Percentiles rank a stretch among this genome's conserved stretches.
phyloP scores from a whole-genome alignment of 2,113 vertebrate species.

The Nothobranchius furzeri region DNA sequence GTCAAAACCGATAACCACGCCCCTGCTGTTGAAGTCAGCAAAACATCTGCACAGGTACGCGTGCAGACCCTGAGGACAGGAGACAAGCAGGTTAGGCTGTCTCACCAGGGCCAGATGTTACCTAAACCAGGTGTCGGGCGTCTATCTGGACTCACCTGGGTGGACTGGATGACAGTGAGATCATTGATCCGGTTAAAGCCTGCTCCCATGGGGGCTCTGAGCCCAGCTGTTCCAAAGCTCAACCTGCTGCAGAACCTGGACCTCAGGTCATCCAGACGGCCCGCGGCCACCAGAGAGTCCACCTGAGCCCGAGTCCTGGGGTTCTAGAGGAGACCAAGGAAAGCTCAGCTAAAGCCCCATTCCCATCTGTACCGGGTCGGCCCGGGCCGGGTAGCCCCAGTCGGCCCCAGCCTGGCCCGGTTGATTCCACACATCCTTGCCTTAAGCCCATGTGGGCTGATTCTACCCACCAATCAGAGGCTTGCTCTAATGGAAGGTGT shows the following conservation, averaged over 20 bases:
- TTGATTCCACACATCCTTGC: no score
- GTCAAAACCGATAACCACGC: slow-evolving; percentile 93
- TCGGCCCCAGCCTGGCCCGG: no score
- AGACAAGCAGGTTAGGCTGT: background rate
- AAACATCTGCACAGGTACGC: slow-evolving; percentile 86
- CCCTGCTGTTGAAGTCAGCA: slow-evolving; percentile 85
- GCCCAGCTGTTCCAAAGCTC: slow-evolving; percentile 91
- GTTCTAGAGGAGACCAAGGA: slow-evolving; percentile 77
- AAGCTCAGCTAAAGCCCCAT: no score
- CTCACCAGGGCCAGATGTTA: background rate
- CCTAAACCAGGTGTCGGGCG: background rate
- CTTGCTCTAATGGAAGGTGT: no score
- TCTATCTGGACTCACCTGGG: slow-evolving; percentile 53
- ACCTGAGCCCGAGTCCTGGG: slow-evolving; percentile 86
- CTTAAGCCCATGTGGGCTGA: no score
- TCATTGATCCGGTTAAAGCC: slow-evolving; percentile 95
- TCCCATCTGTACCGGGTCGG: no score
- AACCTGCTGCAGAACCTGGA: slow-evolving; percentile 85
- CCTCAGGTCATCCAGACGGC: slow-evolving; percentile 80
- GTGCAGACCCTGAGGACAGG: slow-evolving; percentile 85
- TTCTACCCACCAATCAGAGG: no score
- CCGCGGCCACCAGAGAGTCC: slow-evolving; percentile 78
- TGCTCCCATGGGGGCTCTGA: slow-evolving; percentile 91
- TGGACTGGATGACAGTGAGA: slow-evolving; percentile 93
- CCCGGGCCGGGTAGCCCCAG: no score